These are phyloP conservation scores for Sebastes trivittatus DNA, from an alignment of 2,797 vertebrate genomes.

Conservation along the genomic window DNA sequence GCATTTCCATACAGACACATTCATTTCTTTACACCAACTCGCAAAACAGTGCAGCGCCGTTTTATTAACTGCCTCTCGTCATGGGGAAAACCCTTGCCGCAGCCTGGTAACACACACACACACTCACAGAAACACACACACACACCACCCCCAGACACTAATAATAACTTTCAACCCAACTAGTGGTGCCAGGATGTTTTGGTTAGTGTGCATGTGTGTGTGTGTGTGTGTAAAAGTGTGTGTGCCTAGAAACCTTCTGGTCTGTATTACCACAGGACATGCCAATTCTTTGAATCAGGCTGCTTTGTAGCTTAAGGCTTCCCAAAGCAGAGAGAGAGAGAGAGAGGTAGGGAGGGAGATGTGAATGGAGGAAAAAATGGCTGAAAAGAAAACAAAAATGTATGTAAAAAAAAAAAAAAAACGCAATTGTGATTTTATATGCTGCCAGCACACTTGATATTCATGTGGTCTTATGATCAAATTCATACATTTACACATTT, in stretches of 20 bases:
- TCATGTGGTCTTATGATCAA: not conserved
- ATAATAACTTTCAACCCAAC: slow-evolving; percentile 75
- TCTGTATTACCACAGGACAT: slow-evolving; percentile 81
- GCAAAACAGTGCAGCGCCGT: slow-evolving; percentile 19
- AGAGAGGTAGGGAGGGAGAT: slow-evolving; percentile 24
- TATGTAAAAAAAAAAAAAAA: not conserved
- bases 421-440: slow-evolving; percentile 6
- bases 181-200: slow-evolving; percentile 71
- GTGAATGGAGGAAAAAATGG: slow-evolving; percentile 27
- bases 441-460: not conserved
- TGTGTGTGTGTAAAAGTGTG: slow-evolving; percentile 7
- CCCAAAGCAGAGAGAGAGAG: slow-evolving; percentile 43
- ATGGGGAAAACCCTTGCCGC: slow-evolving; percentile 74
- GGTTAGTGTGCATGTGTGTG: slow-evolving; percentile 43
- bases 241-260: slow-evolving; percentile 71
- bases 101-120: slow-evolving; percentile 44
- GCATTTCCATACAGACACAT: slow-evolving; percentile 3
- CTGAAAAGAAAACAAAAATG: slow-evolving; percentile 27
- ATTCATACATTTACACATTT: not conserved
- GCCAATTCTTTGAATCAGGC: slow-evolving; percentile 76
- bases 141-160: slow-evolving; percentile 66
- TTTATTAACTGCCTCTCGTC: slow-evolving; percentile 69
- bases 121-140: slow-evolving; percentile 2
- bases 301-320: slow-evolving; percentile 45
- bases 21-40: slow-evolving; percentile 16